Base-by-base conservation (phyloP, 2,797 vertebrate genomes). In the Peromyscus eremicus region DNA sequence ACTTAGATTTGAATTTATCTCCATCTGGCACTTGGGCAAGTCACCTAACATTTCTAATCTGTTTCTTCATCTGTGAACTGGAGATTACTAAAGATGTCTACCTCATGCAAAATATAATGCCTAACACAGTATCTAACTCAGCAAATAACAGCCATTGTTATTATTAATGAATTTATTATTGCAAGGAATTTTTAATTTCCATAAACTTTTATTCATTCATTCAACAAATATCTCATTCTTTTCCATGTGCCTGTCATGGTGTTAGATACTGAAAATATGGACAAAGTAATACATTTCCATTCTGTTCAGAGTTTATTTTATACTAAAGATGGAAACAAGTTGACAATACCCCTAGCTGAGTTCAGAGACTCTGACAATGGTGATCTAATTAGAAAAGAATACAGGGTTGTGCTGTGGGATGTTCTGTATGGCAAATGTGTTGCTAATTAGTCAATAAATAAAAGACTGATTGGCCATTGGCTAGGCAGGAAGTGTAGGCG, bases 181-280 rank as follows among this genome's bases (percentile, higher is more conserved):
- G n/a, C 3, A 84, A 64, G 16, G 16, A 62, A 6, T 57, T 83
- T 70, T 68, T 60, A 91, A 75, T 88, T 87, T 93, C 40, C 49
- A 91, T 86, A 71, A 87, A 85, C 66, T 89, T 86, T 52, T 83
- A 76, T 64, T 94, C 60, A 76, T 92, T 85, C 29, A 92, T 60
- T 32, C 3, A 71, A 57, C 37, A 92, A 88, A 85, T 90, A 27
- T 23, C 55, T 60, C 14, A 70, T 55, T 85, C 57, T 5, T 89
- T 92, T 32, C 32, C 21, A 57, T 1, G 14, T 66, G 9, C 7
- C 21, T 34, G 3, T 25, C 37, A 46, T 8, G 4, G 29, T 46
- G 5, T 88, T 89, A 87, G 17, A 68, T 40, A 14, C 64, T 93
- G 21, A 89, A 87, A 52, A 89, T 62, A 89, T 6, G 73, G 34